phyloP scores from a whole-genome alignment of 2,113 vertebrate species.

The Tyto alba region DNA sequence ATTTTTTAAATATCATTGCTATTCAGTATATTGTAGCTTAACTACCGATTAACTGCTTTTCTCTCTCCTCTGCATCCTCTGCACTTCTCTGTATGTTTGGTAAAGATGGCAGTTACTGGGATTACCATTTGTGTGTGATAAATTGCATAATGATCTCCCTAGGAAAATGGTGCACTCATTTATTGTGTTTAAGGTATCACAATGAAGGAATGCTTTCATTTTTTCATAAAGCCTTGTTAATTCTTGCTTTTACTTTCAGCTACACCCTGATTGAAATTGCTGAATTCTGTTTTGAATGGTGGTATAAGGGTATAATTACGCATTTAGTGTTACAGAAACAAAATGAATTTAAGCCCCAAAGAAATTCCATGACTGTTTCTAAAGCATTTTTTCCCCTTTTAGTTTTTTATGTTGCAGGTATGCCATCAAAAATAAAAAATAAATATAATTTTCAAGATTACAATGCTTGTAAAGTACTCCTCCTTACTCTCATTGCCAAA shows the following conservation, averaged over 20 bases:
- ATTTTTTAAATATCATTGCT: background rate
- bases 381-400: background rate
- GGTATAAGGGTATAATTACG: background rate
- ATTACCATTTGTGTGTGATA: background rate
- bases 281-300: background rate
- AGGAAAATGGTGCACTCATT: background rate
- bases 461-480: background rate
- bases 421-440: background rate
- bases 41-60: background rate
- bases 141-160: background rate
- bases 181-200: background rate
- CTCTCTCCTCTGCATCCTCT: background rate
- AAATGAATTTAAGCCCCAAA: background rate
- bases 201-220: slow-evolving; percentile 4
- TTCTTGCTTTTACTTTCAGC: slow-evolving; percentile 2
- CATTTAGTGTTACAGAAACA: background rate
- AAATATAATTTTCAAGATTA: background rate
- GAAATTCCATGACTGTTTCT: background rate
- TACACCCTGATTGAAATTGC: background rate
- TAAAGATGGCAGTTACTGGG: background rate
- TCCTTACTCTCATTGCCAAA: background rate
- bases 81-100: background rate
- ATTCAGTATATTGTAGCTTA: background rate
- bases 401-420: background rate
- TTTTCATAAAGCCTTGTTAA: slow-evolving; percentile 23